Percentiles rank a stretch among this genome's conserved stretches.
Conservation (phyloP, 2,113 vertebrate genomes). For the Zosterops hypoxanthus region DNA sequence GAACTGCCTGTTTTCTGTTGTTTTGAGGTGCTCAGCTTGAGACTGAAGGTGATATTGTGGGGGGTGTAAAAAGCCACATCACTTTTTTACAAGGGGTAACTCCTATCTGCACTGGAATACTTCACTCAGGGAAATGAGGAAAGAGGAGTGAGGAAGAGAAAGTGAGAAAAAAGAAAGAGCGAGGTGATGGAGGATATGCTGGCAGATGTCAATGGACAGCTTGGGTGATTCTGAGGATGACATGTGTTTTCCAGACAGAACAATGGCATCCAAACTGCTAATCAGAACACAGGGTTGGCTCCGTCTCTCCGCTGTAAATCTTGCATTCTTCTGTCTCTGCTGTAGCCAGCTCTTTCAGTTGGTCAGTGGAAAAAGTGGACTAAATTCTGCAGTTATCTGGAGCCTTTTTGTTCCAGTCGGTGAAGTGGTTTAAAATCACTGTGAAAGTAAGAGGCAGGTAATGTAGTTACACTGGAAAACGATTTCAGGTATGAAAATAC, state of each 20-base stretch:
- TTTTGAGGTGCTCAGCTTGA: neutral
- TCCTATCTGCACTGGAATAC: neutral
- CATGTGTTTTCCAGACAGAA: conserved; percentile 70
- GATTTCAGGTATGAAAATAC: neutral
- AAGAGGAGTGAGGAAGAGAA: neutral
- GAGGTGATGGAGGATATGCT: conserved; percentile 24
- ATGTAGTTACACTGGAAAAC: neutral
- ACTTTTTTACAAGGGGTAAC: neutral
- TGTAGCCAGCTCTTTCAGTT: neutral
- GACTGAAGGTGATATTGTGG: neutral
- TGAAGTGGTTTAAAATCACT: neutral
- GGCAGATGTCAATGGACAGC: conserved; percentile 64
- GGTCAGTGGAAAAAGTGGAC: neutral
- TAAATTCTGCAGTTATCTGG: neutral
- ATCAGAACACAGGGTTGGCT: conserved; percentile 55
- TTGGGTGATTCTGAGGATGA: conserved; percentile 58
- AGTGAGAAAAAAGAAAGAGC: neutral
- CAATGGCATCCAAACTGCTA: conserved; percentile 66
- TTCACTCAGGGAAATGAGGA: neutral
- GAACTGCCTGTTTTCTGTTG: neutral
- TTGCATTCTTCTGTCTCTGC: conserved; percentile 30
- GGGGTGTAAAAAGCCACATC: neutral
- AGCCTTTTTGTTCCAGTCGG: neutral
- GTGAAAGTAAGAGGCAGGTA: neutral
- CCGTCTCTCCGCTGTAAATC: neutral